These are phyloP conservation scores for Dynastes grantii DNA, from an alignment of 2,888 invertebrate genomes.

Conservation along the genomic window DNA sequence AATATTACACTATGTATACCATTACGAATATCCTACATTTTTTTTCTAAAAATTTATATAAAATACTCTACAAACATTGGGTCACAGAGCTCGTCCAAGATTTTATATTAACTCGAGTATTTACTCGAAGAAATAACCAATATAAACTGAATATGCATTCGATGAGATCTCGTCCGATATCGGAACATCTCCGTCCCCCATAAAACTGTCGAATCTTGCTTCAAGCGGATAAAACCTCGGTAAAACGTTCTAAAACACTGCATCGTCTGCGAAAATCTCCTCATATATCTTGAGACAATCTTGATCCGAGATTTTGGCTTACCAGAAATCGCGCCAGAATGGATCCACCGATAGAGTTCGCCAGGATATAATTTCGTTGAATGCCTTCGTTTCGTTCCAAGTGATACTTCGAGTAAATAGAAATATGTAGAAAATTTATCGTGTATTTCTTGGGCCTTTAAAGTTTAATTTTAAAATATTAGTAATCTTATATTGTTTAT, in stretches of 20 bases:
- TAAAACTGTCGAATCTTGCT: conserved; percentile 69
- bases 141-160: conserved; percentile 62
- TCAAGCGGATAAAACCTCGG: conserved; percentile 64
- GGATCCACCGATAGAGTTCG: conserved; percentile 56
- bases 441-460: no score
- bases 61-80: not conserved
- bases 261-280: conserved; percentile 67
- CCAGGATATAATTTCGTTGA: conserved; percentile 49
- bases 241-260: conserved; percentile 64
- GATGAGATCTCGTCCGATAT: conserved; percentile 61
- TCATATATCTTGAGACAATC: conserved; percentile 67
- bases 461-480: no score
- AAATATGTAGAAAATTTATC: not conserved
- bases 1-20: no score
- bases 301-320: conserved; percentile 70
- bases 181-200: conserved; percentile 64
- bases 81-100: not conserved
- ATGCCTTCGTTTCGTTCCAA: conserved; percentile 8
- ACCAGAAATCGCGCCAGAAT: conserved; percentile 69
- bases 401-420: not conserved
- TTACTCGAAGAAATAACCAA: conserved; percentile 48
- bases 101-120: conserved; percentile 47
- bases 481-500: no score
- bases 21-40: no score
- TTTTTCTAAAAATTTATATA: not conserved